Evolutionary conservation across 2,888 invertebrate species (phyloP).

Genomic region (Polia nebulosa): DNA sequence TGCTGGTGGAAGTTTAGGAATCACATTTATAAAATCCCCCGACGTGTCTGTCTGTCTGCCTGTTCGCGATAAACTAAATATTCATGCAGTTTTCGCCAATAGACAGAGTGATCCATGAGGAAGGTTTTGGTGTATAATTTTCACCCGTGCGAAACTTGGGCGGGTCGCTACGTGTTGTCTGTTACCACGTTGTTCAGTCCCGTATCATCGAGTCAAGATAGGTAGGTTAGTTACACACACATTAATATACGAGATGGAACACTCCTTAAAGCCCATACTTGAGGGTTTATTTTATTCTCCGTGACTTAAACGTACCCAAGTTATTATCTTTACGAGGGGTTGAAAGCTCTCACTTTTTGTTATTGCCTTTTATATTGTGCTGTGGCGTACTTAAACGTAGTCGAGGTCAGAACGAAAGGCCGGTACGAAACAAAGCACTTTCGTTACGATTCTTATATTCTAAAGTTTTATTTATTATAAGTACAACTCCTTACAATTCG

Average conservation of each 20-base stretch:
- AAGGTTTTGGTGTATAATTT: too few species aligned
- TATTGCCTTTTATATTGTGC: slow-evolving; percentile 84
- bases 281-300: slow-evolving; percentile 73
- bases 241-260: too few species aligned
- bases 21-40: too few species aligned
- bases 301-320: slow-evolving; percentile 77
- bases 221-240: too few species aligned
- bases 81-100: too few species aligned
- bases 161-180: too few species aligned
- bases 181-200: not conserved
- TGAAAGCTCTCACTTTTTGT: slow-evolving; percentile 87
- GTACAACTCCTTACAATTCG: slow-evolving; percentile 64
- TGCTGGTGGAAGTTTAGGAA: too few species aligned
- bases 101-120: too few species aligned
- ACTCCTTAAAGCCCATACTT: slow-evolving; percentile 70
- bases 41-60: too few species aligned
- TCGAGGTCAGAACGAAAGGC: slow-evolving; percentile 76
- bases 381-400: slow-evolving; percentile 78
- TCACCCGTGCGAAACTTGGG: too few species aligned
- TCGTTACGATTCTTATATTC: slow-evolving; percentile 61
- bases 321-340: slow-evolving; percentile 89
- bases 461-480: slow-evolving; percentile 68
- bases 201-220: too few species aligned
- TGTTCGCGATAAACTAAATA: too few species aligned
- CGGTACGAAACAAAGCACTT: slow-evolving; percentile 75